A percentile compares a stretch with the other conserved stretches of the same genome.
phyloP scores from a whole-genome alignment of 2,797 vertebrate genomes.

The Tauraco hartlaubi region DNA sequence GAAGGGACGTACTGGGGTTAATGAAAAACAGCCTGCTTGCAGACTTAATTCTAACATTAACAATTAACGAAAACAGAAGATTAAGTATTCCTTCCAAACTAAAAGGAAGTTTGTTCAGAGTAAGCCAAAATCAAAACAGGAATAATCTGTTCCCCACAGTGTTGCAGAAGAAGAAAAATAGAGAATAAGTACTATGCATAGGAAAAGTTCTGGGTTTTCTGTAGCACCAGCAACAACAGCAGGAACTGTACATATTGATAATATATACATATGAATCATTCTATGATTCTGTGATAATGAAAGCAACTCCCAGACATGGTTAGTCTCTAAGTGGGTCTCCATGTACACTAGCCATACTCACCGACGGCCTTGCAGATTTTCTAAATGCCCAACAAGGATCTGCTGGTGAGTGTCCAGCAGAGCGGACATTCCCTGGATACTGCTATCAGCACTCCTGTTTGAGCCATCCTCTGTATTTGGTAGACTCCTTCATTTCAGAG shows the following conservation, averaged over 20 bases:
- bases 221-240: not conserved
- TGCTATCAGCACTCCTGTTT: not conserved
- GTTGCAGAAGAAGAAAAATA: not conserved
- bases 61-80: constrained; percentile 19
- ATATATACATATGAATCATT: no score
- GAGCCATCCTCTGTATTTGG: not conserved
- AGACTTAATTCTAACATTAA: not conserved
- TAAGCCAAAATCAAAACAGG: not conserved
- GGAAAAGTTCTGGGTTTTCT: not conserved
- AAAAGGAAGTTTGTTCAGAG: not conserved
- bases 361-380: not conserved
- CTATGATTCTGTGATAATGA: not conserved
- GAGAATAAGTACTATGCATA: not conserved
- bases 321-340: not conserved
- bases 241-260: not conserved
- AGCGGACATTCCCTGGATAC: not conserved
- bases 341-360: not conserved
- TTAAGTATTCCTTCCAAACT: not conserved
- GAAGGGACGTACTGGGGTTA: not conserved
- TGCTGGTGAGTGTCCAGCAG: not conserved
- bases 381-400: not conserved
- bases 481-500: not conserved
- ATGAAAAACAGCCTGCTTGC: not conserved
- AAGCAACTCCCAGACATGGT: not conserved
- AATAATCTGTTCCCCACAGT: not conserved